phyloP scores from a whole-genome alignment of 2,888 invertebrate genomes.

The Scaptomyza parva region DNA sequence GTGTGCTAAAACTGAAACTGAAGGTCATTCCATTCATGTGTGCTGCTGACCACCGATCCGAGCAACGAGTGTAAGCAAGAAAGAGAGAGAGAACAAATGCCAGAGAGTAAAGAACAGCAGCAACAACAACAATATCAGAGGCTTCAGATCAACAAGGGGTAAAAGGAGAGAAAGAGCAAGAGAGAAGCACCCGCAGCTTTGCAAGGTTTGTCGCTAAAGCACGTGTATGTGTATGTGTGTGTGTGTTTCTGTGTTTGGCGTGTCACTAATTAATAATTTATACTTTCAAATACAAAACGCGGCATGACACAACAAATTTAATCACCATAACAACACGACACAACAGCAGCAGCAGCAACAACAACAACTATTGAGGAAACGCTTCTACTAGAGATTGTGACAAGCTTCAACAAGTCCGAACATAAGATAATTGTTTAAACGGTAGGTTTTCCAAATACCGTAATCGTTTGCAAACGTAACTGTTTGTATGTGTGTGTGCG shows the following conservation, averaged over 20 bases:
- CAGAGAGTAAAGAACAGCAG: slow-evolving; percentile 11
- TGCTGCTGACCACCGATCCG: neutral
- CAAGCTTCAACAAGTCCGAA: slow-evolving; percentile 6
- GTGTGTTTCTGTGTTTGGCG: slow-evolving; percentile 18
- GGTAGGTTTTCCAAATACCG: neutral
- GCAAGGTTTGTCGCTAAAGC: slow-evolving; percentile 25
- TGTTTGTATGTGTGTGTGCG: neutral
- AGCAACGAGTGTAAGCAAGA: neutral
- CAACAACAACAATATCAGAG: neutral
- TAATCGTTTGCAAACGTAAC: neutral
- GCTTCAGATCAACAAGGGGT: slow-evolving; percentile 1
- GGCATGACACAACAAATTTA: slow-evolving; percentile 45
- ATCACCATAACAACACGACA: slow-evolving; percentile 1
- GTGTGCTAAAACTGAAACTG: slow-evolving; percentile 10
- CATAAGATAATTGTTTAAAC: slow-evolving; percentile 3
- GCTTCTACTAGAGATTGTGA: neutral
- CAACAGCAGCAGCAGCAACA: neutral
- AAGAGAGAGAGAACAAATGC: neutral
- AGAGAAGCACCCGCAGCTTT: neutral
- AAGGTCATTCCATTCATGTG: slow-evolving; percentile 39
- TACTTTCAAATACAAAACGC: slow-evolving; percentile 29
- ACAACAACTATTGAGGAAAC: neutral
- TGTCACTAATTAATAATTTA: slow-evolving; percentile 35
- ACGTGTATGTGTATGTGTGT: slow-evolving; percentile 12
- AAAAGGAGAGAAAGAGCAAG: neutral